A percentile compares a stretch with the other conserved stretches of the same genome.
These are phyloP conservation scores for Oryzias dopingdopingensis DNA, from an alignment of 2,797 vertebrate species.

Conservation along the genomic window DNA sequence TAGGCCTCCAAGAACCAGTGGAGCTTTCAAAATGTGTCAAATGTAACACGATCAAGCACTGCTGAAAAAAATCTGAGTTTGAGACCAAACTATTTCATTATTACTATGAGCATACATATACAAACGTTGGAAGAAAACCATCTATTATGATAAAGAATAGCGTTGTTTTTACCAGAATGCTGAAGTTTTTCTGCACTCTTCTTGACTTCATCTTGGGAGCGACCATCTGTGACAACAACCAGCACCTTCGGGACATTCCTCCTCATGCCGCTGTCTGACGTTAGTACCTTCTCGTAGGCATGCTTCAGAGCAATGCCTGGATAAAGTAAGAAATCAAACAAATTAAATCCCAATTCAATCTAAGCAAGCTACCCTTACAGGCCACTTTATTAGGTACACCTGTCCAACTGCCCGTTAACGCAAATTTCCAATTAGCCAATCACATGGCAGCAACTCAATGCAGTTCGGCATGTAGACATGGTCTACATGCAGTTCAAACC, in stretches of 20 bases:
- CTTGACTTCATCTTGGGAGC: conserved; percentile 97
- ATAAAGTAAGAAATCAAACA: conserved; percentile 3
- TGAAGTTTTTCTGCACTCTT: conserved; percentile 90
- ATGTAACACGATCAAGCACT: conserved; percentile 20
- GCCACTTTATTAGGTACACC: too few relatives aligned
- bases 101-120: not conserved
- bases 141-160: not conserved
- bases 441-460: too few relatives aligned
- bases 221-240: conserved; percentile 96
- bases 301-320: conserved; percentile 91
- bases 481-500: too few relatives aligned
- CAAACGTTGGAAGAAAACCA: too few relatives aligned
- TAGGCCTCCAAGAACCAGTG: conserved; percentile 25
- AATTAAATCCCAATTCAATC: not conserved
- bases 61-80: conserved; percentile 2
- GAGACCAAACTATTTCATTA: not conserved
- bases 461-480: too few relatives aligned
- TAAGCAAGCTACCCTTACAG: not conserved
- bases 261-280: conserved; percentile 92
- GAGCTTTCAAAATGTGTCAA: conserved; percentile 13
- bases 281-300: conserved; percentile 91
- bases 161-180: conserved; percentile 73
- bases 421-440: too few relatives aligned
- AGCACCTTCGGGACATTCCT: conserved; percentile 94
- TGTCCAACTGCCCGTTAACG: too few relatives aligned